Evolutionary conservation across 2,113 vertebrate species (phyloP).

Genomic region (Daboia siamensis): DNA sequence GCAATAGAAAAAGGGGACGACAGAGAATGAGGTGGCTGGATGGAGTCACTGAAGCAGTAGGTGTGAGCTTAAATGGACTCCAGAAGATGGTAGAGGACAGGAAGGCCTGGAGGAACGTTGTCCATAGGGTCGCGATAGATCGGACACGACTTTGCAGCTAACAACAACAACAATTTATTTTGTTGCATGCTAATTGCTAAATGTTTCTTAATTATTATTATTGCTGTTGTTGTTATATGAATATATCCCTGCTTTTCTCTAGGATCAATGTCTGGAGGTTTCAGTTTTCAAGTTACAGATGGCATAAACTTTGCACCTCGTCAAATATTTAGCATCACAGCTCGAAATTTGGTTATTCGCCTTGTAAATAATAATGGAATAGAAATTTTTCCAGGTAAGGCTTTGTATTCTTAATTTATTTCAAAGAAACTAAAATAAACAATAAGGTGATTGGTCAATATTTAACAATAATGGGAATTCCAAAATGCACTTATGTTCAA

Average conservation of each 20-base stretch:
- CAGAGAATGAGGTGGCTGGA: too few relatives aligned
- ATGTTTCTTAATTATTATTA: not conserved
- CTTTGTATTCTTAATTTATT: conserved; percentile 5
- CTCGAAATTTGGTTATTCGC: conserved; percentile 71
- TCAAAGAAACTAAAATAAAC: not conserved
- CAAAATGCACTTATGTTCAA: not conserved
- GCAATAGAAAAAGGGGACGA: too few relatives aligned
- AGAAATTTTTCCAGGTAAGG: conserved; percentile 84
- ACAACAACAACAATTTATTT: not conserved
- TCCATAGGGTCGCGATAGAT: too few relatives aligned
- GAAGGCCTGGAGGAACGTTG: too few relatives aligned
- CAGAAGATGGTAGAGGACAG: too few relatives aligned
- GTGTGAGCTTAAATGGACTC: too few relatives aligned
- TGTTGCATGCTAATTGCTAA: not conserved
- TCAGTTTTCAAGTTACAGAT: conserved; percentile 89
- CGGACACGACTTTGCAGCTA: too few relatives aligned
- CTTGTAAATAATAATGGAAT: conserved; percentile 80
- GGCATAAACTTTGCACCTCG: conserved; percentile 83
- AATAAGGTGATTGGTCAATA: not conserved
- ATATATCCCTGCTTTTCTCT: conserved; percentile 34
- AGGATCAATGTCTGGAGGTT: conserved; percentile 88
- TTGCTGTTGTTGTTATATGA: not conserved
- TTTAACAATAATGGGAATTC: not conserved
- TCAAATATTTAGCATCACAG: conserved; percentile 88
- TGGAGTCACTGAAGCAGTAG: too few relatives aligned